These are phyloP conservation scores for Drosophila eohydei DNA, from an alignment of 2,888 invertebrate genomes.

Conservation along the genomic window DNA sequence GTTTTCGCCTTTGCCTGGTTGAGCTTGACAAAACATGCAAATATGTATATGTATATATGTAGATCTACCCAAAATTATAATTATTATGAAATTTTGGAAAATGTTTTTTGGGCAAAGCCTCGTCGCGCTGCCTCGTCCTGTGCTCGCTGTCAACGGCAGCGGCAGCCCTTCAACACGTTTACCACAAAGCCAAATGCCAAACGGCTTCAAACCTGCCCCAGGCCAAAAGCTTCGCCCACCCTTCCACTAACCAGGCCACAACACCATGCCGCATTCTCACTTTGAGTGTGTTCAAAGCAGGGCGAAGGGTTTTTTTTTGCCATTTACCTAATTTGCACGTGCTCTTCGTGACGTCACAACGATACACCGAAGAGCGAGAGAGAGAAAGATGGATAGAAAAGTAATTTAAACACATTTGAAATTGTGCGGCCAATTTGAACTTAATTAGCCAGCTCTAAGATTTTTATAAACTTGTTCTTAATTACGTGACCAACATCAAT, in stretches of 20 bases:
- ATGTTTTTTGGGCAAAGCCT: slow-evolving; percentile 33
- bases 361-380: neutral
- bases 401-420: slow-evolving; percentile 50
- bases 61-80: slow-evolving; percentile 62
- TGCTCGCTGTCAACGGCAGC: slow-evolving; percentile 59
- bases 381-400: slow-evolving; percentile 18
- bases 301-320: slow-evolving; percentile 15
- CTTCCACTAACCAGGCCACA: neutral
- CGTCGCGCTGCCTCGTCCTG: neutral
- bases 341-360: slow-evolving; percentile 22
- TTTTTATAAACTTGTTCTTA: slow-evolving; percentile 74
- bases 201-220: slow-evolving; percentile 38
- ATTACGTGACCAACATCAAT: slow-evolving; percentile 68
- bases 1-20: neutral
- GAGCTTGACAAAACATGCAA: slow-evolving; percentile 54
- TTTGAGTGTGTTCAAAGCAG: slow-evolving; percentile 42
- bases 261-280: slow-evolving; percentile 63
- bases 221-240: slow-evolving; percentile 13
- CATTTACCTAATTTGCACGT: slow-evolving; percentile 53
- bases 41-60: slow-evolving; percentile 44
- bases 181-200: slow-evolving; percentile 72
- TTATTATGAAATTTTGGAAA: slow-evolving; percentile 73
- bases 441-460: slow-evolving; percentile 60
- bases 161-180: slow-evolving; percentile 60
- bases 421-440: slow-evolving; percentile 65